Evolutionary conservation across 2,113 vertebrate species (phyloP).

Genomic region (Brachionichthys hirsutus): DNA sequence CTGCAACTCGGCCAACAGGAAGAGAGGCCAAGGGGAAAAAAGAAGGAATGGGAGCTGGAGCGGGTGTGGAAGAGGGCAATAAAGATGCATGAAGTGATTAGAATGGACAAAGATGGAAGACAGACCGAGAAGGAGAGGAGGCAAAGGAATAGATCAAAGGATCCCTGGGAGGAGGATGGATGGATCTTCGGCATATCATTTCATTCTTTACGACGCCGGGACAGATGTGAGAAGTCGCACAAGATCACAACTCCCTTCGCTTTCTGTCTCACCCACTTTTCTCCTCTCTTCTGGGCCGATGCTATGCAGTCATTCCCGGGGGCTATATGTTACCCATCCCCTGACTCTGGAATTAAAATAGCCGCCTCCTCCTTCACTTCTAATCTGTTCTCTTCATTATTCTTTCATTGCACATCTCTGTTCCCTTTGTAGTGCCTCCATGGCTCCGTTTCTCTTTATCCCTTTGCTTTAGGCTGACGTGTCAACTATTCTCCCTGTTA

Average conservation of each 20-base stretch:
- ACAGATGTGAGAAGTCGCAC: slow-evolving; percentile 34
- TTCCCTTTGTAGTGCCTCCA: slow-evolving; percentile 68
- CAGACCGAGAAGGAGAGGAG: slow-evolving; percentile 3
- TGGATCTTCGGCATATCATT: slow-evolving; percentile 29
- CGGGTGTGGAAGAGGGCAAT: slow-evolving; percentile 2
- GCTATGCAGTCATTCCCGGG: slow-evolving; percentile 51
- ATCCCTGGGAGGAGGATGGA: slow-evolving; percentile 22
- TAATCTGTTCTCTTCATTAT: slow-evolving; percentile 73
- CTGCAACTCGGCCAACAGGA: slow-evolving; percentile 39
- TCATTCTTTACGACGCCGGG: slow-evolving; percentile 20
- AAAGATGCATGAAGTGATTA: slow-evolving; percentile 40
- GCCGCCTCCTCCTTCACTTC: slow-evolving; percentile 58
- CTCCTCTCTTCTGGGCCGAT: slow-evolving; percentile 7
- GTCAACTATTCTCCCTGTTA: slow-evolving; percentile 60
- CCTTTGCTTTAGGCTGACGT: slow-evolving; percentile 56
- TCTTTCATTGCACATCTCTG: slow-evolving; percentile 69
- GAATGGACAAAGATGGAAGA: slow-evolving; percentile 42
- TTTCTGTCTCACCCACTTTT: slow-evolving; percentile 40
- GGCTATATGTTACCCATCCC: slow-evolving; percentile 60
- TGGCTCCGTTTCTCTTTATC: slow-evolving; percentile 62
- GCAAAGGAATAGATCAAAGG: slow-evolving; percentile 53
- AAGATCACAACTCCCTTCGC: slow-evolving; percentile 52
- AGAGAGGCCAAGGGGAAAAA: slow-evolving; percentile 8
- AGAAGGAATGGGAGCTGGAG: slow-evolving; percentile 13
- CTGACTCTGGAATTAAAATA: slow-evolving; percentile 72